phyloP scores from a whole-genome alignment of 2,797 vertebrate genomes.

The Momotus momota region DNA sequence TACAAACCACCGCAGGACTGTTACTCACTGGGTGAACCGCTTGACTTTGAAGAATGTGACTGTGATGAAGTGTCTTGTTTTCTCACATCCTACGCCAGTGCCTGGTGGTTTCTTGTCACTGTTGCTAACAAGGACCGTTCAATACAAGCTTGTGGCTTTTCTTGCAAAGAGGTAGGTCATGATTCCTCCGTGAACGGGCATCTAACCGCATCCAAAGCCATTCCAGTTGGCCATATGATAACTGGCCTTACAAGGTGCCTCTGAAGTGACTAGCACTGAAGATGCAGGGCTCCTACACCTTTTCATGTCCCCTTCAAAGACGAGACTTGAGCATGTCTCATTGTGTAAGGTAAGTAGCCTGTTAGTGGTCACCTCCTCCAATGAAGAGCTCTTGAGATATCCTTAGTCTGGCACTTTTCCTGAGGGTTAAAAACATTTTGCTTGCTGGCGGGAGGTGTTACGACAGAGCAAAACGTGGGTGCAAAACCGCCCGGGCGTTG shows the following conservation, averaged over 20 bases:
- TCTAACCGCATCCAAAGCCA: background rate
- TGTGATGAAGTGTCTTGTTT: constrained; percentile 9
- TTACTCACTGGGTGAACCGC: background rate
- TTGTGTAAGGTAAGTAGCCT: background rate
- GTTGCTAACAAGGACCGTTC: background rate
- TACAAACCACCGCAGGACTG: constrained; percentile 22
- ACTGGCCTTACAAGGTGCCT: background rate
- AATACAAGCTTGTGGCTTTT: background rate
- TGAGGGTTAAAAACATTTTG: background rate
- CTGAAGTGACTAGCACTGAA: background rate
- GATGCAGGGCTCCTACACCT: background rate
- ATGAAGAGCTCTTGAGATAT: background rate
- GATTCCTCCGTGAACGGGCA: background rate
- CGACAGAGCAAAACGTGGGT: background rate
- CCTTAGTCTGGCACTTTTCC: background rate
- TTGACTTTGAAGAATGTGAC: constrained; percentile 20
- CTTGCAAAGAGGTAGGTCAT: background rate
- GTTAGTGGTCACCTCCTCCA: background rate
- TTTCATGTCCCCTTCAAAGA: constrained; percentile 41
- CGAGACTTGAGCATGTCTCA: background rate
- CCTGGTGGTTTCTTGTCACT: constrained; percentile 1
- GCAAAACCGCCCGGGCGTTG: background rate
- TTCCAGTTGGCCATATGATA: background rate
- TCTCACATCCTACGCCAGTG: constrained; percentile 12
- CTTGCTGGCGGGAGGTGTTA: background rate